Conservation (phyloP, 92 coral and sea anemone genomes). For the Phymanthus crucifer region DNA sequence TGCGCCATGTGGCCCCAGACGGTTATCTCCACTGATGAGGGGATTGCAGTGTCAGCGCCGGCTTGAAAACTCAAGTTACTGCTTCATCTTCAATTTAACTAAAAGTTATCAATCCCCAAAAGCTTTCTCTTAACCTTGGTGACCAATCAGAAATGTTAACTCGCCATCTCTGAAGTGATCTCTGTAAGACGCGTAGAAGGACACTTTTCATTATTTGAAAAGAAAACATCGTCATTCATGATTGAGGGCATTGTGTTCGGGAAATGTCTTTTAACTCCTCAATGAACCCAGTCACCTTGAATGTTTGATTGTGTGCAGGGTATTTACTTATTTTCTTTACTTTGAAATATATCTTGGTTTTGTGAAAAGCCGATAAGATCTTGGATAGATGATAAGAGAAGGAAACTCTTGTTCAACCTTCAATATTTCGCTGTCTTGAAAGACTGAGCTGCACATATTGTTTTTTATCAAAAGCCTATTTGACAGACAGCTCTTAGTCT, state of each 20-base stretch:
- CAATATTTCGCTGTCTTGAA: constrained; percentile 16
- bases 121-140: constrained; percentile 21
- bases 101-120: constrained; percentile 1
- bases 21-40: background rate
- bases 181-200: constrained; percentile 20
- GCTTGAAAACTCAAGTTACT: constrained; percentile 6
- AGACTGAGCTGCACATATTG: constrained; percentile 27
- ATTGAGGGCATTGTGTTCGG: constrained; percentile 29
- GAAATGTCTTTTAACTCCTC: constrained; percentile 38
- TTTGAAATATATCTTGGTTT: constrained; percentile 7
- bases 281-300: constrained; percentile 29
- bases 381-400: constrained; percentile 1
- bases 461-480: constrained; percentile 37
- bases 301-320: constrained; percentile 25
- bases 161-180: background rate
- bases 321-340: constrained; percentile 16
- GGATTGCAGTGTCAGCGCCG: constrained; percentile 7
- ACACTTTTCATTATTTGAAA: constrained; percentile 14
- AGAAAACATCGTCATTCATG: background rate
- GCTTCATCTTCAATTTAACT: background rate
- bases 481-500: constrained; percentile 39
- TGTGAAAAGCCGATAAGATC: constrained; percentile 26
- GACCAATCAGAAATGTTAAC: constrained; percentile 12
- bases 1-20: background rate
- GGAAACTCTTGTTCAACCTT: constrained; percentile 32